Base-by-base conservation (phyloP, 2,797 vertebrate genomes). In the Cheirogaleus major region DNA sequence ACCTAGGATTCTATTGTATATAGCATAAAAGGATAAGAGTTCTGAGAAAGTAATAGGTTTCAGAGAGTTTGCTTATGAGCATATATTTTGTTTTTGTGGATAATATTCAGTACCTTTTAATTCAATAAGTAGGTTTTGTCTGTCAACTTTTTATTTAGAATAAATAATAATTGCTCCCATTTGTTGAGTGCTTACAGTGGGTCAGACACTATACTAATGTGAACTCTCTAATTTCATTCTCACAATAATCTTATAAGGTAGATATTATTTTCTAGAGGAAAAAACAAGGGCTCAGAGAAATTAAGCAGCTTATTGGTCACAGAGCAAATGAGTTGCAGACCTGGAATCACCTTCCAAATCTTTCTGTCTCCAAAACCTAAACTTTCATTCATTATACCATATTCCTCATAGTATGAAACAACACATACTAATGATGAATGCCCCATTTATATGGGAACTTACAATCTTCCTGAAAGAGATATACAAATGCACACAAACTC, bases 391-490 rank as follows among this genome's bases (percentile, higher is more conserved):
- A 43, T 72, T 76, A 55, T 23, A 76, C 22, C 35, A 50, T 87
- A 41, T 50, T 89, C 23, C 30, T 92, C 55, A 93, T 15, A 57
- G 67, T n/a, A 69, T 78, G 38, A 87, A 96, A 93, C 23, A 87
- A 87, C 20, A 92, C 67, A 95, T 30, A 81, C 27, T 90, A 13
- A 93, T 78, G 86, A 79, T 90, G 23, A 15, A 81, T 72, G 82
- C 57, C 35, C 12, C 82, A n/a, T 45, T 91, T 91, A 30, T 59
- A 30, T 45, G 65, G 30, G 50, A 93, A 75, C 23, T 59, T 85
- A 69, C 30, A 67, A 59, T 86, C 52, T 89, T 91, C 35, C 35
- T 67, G 27, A 95, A 59, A 94, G 79, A 94, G 86, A 85, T 67
- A 52, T 14, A 80, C 61, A 87, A 80, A 93, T n/a, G 32, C 4